These are phyloP conservation scores for Globicephala melas DNA, from an alignment of 2,113 vertebrate species.

Conservation along the genomic window DNA sequence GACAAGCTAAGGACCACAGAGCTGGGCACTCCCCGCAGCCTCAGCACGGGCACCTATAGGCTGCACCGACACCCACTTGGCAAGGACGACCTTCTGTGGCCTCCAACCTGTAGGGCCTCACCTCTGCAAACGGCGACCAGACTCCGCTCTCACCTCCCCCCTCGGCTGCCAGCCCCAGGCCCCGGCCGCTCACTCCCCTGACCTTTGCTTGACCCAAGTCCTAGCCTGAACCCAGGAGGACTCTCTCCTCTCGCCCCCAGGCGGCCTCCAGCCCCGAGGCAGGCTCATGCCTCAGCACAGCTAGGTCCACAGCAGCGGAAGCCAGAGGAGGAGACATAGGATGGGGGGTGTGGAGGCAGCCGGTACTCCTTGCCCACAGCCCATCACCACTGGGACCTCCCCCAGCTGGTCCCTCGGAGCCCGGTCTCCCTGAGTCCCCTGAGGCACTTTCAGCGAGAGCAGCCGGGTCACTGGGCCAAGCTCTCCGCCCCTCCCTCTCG, in stretches of 20 bases:
- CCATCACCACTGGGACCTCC: neutral
- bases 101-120: neutral
- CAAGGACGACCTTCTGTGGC: neutral
- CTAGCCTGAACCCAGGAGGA: neutral
- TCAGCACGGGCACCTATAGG: neutral
- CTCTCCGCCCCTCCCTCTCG: neutral
- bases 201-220: neutral
- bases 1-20: neutral
- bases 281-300: neutral
- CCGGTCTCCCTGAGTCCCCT: neutral
- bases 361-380: neutral
- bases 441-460: neutral
- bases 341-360: neutral
- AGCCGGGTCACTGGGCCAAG: neutral
- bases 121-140: neutral
- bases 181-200: neutral
- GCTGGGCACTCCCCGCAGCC: neutral
- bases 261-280: neutral
- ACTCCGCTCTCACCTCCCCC: neutral
- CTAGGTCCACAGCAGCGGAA: neutral
- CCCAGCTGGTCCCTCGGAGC: neutral
- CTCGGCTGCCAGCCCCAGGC: neutral
- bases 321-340: neutral
- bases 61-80: accelerated
- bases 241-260: neutral